Conservation (phyloP, 2,888 invertebrate genomes). For the Nephrotoma flavescens region DNA sequence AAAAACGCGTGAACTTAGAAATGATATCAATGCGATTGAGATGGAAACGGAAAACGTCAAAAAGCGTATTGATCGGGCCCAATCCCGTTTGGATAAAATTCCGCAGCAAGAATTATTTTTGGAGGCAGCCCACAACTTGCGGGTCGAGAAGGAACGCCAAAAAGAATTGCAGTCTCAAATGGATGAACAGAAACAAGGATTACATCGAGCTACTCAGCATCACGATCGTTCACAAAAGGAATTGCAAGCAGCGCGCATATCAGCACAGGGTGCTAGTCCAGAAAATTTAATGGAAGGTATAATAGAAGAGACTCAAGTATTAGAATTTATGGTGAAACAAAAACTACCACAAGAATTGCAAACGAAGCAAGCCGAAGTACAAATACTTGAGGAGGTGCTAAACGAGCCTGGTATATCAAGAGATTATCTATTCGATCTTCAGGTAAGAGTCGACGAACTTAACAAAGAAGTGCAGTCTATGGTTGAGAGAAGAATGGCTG, state of each 20-base stretch:
- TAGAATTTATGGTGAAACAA: slow-evolving; percentile 59
- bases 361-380: slow-evolving; percentile 45
- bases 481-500: slow-evolving; percentile 53
- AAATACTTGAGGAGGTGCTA: slow-evolving; percentile 52
- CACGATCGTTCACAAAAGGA: slow-evolving; percentile 15
- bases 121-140: slow-evolving; percentile 14
- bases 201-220: slow-evolving; percentile 11
- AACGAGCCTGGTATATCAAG: slow-evolving; percentile 50
- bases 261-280: slow-evolving; percentile 14
- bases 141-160: slow-evolving; percentile 15
- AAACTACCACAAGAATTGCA: slow-evolving; percentile 62
- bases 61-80: slow-evolving; percentile 15
- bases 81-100: slow-evolving; percentile 15
- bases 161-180: slow-evolving; percentile 15
- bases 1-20: slow-evolving; percentile 64
- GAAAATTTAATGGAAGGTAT: slow-evolving; percentile 13
- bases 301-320: slow-evolving; percentile 30
- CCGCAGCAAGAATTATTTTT: slow-evolving; percentile 16
- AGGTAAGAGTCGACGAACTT: slow-evolving; percentile 40
- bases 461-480: slow-evolving; percentile 52
- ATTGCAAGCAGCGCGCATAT: slow-evolving; percentile 11
- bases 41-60: slow-evolving; percentile 60
- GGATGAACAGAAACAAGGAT: slow-evolving; percentile 14
- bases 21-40: slow-evolving; percentile 75
- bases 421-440: slow-evolving; percentile 45